phyloP scores from a whole-genome alignment of 2,113 vertebrate species.

The Corythornis vintsioides region DNA sequence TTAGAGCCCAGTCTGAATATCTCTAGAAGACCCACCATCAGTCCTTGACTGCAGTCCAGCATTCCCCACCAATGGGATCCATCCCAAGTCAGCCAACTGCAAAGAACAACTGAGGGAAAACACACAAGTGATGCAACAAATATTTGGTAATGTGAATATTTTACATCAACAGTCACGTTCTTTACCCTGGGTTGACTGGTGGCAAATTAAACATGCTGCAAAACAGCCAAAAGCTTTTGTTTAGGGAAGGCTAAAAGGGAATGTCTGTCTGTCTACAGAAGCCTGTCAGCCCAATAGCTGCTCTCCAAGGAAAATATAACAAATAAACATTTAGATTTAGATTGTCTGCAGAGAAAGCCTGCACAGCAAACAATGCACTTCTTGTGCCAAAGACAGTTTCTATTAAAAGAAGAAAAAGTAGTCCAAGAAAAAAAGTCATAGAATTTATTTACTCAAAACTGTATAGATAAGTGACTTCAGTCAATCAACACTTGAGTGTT shows the following conservation, averaged over 20 bases:
- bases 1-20: neutral
- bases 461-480: conserved; percentile 13
- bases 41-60: neutral
- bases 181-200: neutral
- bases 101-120: neutral
- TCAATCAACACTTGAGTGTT: neutral
- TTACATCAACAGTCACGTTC: neutral
- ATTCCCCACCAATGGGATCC: neutral
- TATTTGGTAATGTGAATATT: conserved; percentile 4
- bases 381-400: neutral
- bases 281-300: conserved; percentile 21
- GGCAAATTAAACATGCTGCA: conserved; percentile 14
- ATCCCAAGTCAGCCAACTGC: neutral
- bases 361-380: neutral
- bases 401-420: neutral
- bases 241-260: conserved; percentile 31
- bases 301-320: conserved; percentile 21
- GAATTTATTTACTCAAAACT: conserved; percentile 1
- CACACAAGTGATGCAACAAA: neutral
- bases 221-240: neutral
- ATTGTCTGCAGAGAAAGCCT: conserved; percentile 17
- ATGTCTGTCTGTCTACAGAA: neutral
- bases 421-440: neutral
- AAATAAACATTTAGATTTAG: conserved; percentile 51
- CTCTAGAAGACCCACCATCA: neutral